Conservation (phyloP, 2,113 vertebrate genomes). For the Suncus etruscus region DNA sequence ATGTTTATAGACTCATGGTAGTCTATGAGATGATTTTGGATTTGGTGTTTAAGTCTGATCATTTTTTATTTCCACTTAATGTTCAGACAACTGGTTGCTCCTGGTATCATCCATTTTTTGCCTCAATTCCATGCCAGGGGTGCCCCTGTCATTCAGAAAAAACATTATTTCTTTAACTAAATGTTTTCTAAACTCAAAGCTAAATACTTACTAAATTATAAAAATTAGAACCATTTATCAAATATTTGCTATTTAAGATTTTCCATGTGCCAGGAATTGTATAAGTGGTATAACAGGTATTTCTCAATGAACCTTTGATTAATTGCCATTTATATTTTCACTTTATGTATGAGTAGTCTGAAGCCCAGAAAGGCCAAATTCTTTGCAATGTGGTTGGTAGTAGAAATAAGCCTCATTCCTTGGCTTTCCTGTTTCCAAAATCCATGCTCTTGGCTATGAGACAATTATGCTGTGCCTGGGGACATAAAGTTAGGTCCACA, state of each 20-base stretch:
- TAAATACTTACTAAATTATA: slow-evolving; percentile 41
- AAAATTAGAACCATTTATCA: neutral
- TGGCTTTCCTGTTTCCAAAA: slow-evolving; percentile 31
- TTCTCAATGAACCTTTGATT: slow-evolving; percentile 14
- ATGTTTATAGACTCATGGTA: neutral
- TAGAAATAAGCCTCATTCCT: neutral
- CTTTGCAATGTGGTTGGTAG: neutral
- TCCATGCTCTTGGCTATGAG: slow-evolving; percentile 11
- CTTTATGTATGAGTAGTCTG: neutral
- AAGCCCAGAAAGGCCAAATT: neutral
- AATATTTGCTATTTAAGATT: slow-evolving; percentile 49
- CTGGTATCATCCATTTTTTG: no score
- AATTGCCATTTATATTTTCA: neutral
- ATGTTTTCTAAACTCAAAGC: neutral
- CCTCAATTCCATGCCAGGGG: no score
- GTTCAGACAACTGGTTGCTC: no score
- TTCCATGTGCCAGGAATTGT: neutral
- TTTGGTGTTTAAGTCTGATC: no score
- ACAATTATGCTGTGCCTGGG: neutral
- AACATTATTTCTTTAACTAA: slow-evolving; percentile 11
- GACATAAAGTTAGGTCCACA: slow-evolving; percentile 5
- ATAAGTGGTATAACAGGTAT: neutral
- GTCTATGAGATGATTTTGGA: no score
- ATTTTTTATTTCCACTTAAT: no score
- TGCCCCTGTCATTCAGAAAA: slow-evolving; percentile 11